Conservation (phyloP, 2,797 vertebrate species). For the Hephaestus fuliginosus region DNA sequence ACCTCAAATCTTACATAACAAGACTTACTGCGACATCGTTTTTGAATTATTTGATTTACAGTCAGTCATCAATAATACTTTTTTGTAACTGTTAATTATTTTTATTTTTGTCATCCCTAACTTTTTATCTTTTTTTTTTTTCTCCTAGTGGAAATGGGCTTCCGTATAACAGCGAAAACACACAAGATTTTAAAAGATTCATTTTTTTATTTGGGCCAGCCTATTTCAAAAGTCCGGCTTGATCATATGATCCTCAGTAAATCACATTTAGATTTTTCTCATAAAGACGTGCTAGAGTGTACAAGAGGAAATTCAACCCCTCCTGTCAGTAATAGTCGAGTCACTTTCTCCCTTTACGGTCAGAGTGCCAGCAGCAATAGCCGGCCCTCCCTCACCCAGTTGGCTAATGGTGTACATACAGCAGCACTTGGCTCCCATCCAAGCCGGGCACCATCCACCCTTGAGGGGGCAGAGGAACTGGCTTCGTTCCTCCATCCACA, state of each 20-base stretch:
- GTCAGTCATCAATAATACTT: background rate
- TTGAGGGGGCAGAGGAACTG: slow-evolving; percentile 15
- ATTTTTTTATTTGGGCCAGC: background rate
- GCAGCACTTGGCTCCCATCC: slow-evolving; percentile 48
- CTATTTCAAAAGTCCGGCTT: slow-evolving; percentile 6
- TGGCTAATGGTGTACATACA: slow-evolving; percentile 50
- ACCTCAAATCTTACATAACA: background rate
- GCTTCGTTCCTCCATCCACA: slow-evolving; percentile 52
- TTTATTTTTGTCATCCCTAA: background rate
- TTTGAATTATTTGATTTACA: background rate
- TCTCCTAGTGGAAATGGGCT: slow-evolving; percentile 25
- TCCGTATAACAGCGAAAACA: slow-evolving; percentile 1
- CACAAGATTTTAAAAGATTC: background rate
- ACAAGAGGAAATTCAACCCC: slow-evolving; percentile 33
- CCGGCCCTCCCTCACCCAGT: slow-evolving; percentile 48
- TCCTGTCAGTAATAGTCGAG: slow-evolving; percentile 25
- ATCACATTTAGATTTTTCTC: slow-evolving; percentile 21
- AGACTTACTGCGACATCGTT: background rate
- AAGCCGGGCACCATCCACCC: slow-evolving; percentile 26
- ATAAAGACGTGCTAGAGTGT: slow-evolving; percentile 11
- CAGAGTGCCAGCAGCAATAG: slow-evolving; percentile 58
- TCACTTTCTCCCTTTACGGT: slow-evolving; percentile 54
- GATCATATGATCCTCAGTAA: slow-evolving; percentile 17
- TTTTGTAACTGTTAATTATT: background rate
- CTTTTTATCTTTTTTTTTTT: background rate